These are phyloP conservation scores for Choristoneura rosaceana DNA, from an alignment of 2,888 invertebrate genomes.

Conservation along the genomic window DNA sequence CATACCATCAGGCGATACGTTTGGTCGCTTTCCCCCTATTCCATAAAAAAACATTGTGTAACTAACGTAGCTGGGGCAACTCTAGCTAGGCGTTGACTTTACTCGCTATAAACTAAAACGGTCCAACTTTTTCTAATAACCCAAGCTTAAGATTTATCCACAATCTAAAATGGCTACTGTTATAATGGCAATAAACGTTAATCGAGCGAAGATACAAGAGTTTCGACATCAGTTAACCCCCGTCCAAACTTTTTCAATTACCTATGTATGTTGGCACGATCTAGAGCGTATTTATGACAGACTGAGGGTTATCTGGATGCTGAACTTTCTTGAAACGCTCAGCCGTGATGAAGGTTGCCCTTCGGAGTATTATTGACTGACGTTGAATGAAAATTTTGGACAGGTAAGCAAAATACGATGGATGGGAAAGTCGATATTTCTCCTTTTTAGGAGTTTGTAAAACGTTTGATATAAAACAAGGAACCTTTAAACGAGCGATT, in stretches of 20 bases:
- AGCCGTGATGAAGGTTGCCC: conserved; percentile 30
- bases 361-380: conserved; percentile 2
- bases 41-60: too few species aligned
- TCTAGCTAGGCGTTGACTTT: neutral
- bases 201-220: conserved; percentile 47
- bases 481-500: too few species aligned
- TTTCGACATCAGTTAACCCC: conserved; percentile 64
- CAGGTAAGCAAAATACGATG: conserved; percentile 3
- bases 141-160: conserved; percentile 31
- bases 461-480: neutral
- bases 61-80: neutral
- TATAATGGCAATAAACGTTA: conserved; percentile 45
- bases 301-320: conserved; percentile 54
- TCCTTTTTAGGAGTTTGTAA: neutral
- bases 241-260: conserved; percentile 83
- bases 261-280: conserved; percentile 55
- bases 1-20: too few species aligned
- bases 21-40: too few species aligned
- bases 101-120: conserved; percentile 11
- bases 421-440: neutral
- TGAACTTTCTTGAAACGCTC: conserved; percentile 46
- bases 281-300: conserved; percentile 70
- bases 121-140: conserved; percentile 39
- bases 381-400: conserved; percentile 19
- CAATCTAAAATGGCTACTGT: conserved; percentile 29